Evolutionary conservation across 1,140 invertebrate genomes (phyloP).

Genomic region (Drosophila neocordata): DNA sequence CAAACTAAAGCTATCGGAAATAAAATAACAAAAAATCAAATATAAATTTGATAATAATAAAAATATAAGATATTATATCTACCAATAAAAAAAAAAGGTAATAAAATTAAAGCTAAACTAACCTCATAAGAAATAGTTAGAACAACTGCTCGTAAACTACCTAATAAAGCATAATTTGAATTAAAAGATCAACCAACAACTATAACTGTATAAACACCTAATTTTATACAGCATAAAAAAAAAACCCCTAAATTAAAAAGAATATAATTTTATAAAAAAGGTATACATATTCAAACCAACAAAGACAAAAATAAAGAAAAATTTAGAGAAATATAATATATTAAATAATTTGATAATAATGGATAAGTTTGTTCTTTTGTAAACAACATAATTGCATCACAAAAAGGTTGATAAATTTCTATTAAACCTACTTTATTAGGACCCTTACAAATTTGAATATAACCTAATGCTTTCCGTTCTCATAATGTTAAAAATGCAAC

Average conservation of each 20-base stretch:
- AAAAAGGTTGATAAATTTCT: slow-evolving; percentile 87
- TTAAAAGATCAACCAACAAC: slow-evolving; percentile 86
- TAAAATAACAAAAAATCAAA: slow-evolving; percentile 84
- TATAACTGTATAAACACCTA: slow-evolving; percentile 83
- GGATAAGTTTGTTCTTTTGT: slow-evolving; percentile 85
- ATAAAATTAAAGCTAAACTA: slow-evolving; percentile 87
- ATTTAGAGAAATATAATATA: slow-evolving; percentile 85
- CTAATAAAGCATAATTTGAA: slow-evolving; percentile 87
- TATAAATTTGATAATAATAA: slow-evolving; percentile 80
- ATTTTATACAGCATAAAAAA: slow-evolving; percentile 76
- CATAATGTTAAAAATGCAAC: slow-evolving; percentile 88
- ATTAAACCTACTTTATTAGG: slow-evolving; percentile 87
- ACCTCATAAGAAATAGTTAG: slow-evolving; percentile 85
- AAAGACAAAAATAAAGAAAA: slow-evolving; percentile 84
- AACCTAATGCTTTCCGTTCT: slow-evolving; percentile 87
- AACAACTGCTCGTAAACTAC: slow-evolving; percentile 85
- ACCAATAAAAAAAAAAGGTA: slow-evolving; percentile 85
- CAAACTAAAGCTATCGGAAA: slow-evolving; percentile 84
- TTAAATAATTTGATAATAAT: slow-evolving; percentile 83
- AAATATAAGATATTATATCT: slow-evolving; percentile 62
- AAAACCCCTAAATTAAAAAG: slow-evolving; percentile 80
- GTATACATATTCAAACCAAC: slow-evolving; percentile 83
- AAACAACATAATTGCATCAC: slow-evolving; percentile 88
- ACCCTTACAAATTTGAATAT: slow-evolving; percentile 88
- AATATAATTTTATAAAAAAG: slow-evolving; percentile 82